Base-by-base conservation (phyloP, 2,888 invertebrate species). In the Leptodirus hochenwartii region DNA sequence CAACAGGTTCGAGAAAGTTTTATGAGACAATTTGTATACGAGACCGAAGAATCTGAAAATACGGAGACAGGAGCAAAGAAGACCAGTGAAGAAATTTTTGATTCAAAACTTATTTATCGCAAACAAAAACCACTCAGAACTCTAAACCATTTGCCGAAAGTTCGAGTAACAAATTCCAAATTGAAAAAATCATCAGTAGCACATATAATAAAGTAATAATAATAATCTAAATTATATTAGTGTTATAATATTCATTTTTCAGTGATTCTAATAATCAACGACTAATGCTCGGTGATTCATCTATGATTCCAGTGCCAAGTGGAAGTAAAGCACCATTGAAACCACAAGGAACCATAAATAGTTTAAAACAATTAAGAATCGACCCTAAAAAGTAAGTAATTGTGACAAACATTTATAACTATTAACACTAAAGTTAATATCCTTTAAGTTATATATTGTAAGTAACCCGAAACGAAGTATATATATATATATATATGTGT, bases 1-100 rank as follows among this genome's bases (percentile, higher is more conserved):
- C n/a, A n/a, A n/a, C 37, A 79, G 73, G 81, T 91, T 3, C 71
- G 98, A 22, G 98, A 99, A 54, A 96, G 95, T 42, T 98, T 99
- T 54, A 95, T 98, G 84, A 70, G 93, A 5, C 93, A 95, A 54
- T 98, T 98, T 55, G 84, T 91, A 2, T 78, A 77, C 43, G 87
- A 87, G 48, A 72, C 79, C 30, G 84, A 84, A 47, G 78, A 75
- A 15, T 84, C 84, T 30, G 84, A 84, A 48, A 73, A 73, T 38
- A 55, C 59, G 15, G 68, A 66, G 25, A 59, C 56, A 27, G 55
- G 58, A 11, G 53, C 59, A 1, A 65, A 64, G 39, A 66, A 63
- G 45, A 43, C 51, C n/a, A 56, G 58, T 15, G 57, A 57, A 35
- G 75, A 75, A 49, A 66, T 68, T 11, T 72, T 70, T 47, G 77